Evolutionary conservation across 2,113 vertebrate species (phyloP), one percentile per base, ranked within the genome.

Genomic region (Nothobranchius furzeri): DNA sequence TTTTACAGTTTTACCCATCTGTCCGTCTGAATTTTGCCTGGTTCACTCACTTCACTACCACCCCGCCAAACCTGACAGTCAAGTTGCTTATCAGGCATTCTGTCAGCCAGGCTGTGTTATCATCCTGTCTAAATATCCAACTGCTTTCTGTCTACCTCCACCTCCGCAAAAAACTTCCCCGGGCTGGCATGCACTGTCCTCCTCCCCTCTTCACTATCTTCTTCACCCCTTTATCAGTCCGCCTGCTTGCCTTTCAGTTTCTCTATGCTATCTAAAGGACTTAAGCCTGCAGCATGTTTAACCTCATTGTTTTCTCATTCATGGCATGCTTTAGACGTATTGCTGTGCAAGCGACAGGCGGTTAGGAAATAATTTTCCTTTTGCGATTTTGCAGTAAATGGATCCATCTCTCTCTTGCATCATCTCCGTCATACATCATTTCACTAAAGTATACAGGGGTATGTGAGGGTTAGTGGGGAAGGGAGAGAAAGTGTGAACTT

Each of bases 31-130:
- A 68, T 48, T 15, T 3, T 47, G 55, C 42, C 53, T 48, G 48
- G 68, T 51, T 64, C 66, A 48, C 42, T 60, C 20, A 54, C 56
- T 59, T 82, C 68, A 55, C 70, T 4, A 7, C 68, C 67, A 75
- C 69, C 76, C 76, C 71, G 81, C 81, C 83, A 87, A 91, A 85
- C 86, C 87, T 81, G 82, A 86, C 85, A 82, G 80, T 84, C 88
- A 77, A 73, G 73, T 61, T 67, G 73, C 85, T 91, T 89, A 89
- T 90, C 87, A 81, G 85, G 73, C 73, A 12, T 76, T 78, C 66
- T 84, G 85, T 89, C 85, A 85, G 68, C 81, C 65, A 59, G 76
- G 61, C 73, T 60, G 77, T 73, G 79, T 86, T 88, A 85, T 88
- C 83, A 36, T 55, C 65, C 79, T 69, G 87, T 82, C 68, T 64